Evolutionary conservation across 2,888 invertebrate genomes (phyloP).

Genomic region (Cremastobaeus sp.): DNA sequence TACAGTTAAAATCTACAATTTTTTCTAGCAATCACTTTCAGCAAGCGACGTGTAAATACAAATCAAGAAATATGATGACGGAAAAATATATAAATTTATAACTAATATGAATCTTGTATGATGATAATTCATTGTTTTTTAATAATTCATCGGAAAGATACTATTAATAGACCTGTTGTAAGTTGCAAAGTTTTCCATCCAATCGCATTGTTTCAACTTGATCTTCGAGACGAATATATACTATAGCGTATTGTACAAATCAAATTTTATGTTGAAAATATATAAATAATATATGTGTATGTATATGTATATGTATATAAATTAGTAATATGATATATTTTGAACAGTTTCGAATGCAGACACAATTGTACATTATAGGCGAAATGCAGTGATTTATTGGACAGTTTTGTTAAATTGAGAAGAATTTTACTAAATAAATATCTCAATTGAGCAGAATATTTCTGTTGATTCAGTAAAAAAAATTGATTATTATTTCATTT

Average conservation of each 20-base stretch:
- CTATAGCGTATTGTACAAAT: constrained; percentile 23
- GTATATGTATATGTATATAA: constrained; percentile 14
- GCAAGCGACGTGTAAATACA: constrained; percentile 35
- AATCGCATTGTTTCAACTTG: constrained; percentile 31
- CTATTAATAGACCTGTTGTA: constrained; percentile 36
- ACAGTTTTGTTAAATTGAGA: constrained; percentile 47
- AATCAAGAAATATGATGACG: constrained; percentile 47
- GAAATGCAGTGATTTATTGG: constrained; percentile 38
- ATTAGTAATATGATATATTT: constrained; percentile 50
- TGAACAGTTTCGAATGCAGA: constrained; percentile 31
- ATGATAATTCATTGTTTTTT: constrained; percentile 31
- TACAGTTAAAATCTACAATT: constrained; percentile 29
- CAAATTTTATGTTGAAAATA: constrained; percentile 35
- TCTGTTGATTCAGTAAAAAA: not conserved
- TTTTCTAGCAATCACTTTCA: constrained; percentile 15
- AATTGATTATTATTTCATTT: too few species aligned
- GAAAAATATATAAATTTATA: constrained; percentile 37
- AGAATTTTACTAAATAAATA: constrained; percentile 53
- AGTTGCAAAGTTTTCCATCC: constrained; percentile 49
- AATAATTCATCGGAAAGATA: constrained; percentile 32
- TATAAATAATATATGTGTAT: not conserved
- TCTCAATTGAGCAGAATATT: constrained; percentile 26
- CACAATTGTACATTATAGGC: constrained; percentile 42
- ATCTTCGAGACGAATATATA: constrained; percentile 18
- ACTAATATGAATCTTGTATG: constrained; percentile 39